phyloP scores from a whole-genome alignment of 1,140 invertebrate genomes.

The Agrilus planipennis region DNA sequence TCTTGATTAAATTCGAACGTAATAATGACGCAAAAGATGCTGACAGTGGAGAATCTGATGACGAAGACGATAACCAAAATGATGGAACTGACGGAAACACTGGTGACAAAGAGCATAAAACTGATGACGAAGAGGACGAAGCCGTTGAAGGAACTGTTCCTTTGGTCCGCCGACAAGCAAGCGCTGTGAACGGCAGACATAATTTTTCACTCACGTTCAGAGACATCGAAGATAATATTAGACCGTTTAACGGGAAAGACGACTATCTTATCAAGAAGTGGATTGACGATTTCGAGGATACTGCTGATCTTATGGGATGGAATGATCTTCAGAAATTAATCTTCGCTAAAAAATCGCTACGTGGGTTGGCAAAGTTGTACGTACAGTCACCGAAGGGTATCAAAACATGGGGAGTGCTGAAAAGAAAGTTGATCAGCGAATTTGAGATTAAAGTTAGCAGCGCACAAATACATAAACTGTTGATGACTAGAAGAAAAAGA shows the following conservation, averaged over 20 bases:
- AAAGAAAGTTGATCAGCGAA: conserved; percentile 9
- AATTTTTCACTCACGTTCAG: conserved; percentile 4
- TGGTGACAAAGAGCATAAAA: background rate
- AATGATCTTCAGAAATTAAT: conserved; percentile 13
- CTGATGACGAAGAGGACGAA: background rate
- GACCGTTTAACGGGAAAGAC: conserved; percentile 11
- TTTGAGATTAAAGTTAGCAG: conserved; percentile 8
- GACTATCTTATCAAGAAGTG: conserved; percentile 10
- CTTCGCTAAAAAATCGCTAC: conserved; percentile 14
- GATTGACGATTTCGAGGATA: conserved; percentile 15
- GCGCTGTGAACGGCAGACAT: background rate
- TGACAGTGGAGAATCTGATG: background rate
- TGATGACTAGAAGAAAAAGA: conserved; percentile 5
- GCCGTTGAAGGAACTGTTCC: no score
- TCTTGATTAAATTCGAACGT: background rate
- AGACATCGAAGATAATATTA: conserved; percentile 12
- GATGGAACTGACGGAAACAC: background rate
- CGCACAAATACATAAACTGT: conserved; percentile 9
- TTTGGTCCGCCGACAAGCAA: no score
- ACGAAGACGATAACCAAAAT: background rate
- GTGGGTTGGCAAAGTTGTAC: conserved; percentile 10
- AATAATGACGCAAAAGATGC: background rate
- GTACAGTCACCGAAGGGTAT: conserved; percentile 9
- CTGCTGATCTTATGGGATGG: conserved; percentile 8
- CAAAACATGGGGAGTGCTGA: conserved; percentile 8